These are phyloP conservation scores for Mythimna albipuncta DNA, from an alignment of 2,888 invertebrate species.

Conservation along the genomic window DNA sequence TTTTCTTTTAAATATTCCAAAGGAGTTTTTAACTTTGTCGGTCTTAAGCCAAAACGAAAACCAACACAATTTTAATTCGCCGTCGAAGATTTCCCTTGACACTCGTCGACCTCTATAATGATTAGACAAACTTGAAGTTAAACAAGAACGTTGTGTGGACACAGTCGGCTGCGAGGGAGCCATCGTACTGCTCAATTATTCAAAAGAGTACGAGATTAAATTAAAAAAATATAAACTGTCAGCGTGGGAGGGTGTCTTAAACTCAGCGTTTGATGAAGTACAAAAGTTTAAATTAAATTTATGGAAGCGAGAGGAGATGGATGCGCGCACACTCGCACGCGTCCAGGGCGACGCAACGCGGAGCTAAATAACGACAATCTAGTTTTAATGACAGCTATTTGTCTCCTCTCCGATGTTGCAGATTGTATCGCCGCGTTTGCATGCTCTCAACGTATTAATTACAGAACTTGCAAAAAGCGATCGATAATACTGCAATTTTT, in stretches of 20 bases:
- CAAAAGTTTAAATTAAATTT: conserved; percentile 86
- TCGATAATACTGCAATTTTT: conserved; percentile 21
- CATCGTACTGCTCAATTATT: conserved; percentile 63
- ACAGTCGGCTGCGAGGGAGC: conserved; percentile 67
- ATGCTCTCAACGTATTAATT: conserved; percentile 72
- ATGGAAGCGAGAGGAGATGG: conserved; percentile 74
- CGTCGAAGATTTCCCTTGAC: conserved; percentile 82
- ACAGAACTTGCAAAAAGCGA: conserved; percentile 38
- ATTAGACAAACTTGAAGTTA: conserved; percentile 76
- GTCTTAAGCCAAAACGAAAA: conserved; percentile 61
- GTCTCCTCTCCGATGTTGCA: conserved; percentile 69
- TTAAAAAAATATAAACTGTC: conserved; percentile 78
- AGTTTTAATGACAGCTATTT: conserved; percentile 82
- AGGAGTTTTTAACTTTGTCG: conserved; percentile 51
- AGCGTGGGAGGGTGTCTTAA: conserved; percentile 68
- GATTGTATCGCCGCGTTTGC: conserved; percentile 68
- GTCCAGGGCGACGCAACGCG: conserved; percentile 58
- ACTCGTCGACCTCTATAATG: conserved; percentile 72
- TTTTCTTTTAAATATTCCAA: conserved; percentile 50
- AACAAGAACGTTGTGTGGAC: conserved; percentile 61
- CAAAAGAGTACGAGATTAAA: conserved; percentile 77
- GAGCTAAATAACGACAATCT: conserved; percentile 81
- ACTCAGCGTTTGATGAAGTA: conserved; percentile 78
- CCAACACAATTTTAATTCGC: conserved; percentile 67
- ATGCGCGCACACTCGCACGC: conserved; percentile 68